Evolutionary conservation across 2,797 vertebrate genomes (phyloP), one percentile per base, ranked within the genome.

Genomic region (Xenops minutus): DNA sequence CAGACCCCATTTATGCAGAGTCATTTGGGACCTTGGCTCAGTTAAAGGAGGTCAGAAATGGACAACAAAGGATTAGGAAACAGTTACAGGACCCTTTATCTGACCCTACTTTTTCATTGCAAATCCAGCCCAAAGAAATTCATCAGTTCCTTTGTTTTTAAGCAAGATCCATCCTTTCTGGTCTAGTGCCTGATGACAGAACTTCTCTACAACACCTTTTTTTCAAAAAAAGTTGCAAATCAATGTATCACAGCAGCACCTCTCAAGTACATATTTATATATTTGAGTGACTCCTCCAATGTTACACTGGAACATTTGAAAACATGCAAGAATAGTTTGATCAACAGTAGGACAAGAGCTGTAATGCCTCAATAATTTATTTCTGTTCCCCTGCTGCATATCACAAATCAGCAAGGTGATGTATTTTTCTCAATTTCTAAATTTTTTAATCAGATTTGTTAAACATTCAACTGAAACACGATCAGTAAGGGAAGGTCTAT

Each of bases 381-480:
- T 91, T 91, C 91, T 84, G 74, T 81, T 88, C 86, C 81, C 89
- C 93, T 62, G 61, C 16, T 75, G 85, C 64, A 79, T 75, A 62
- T 79, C 74, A 92, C 73, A 95, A 96, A 96, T 64, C 93, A 96
- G 85, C 48, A 82, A 75, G 77, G 64, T 54, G 26, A 71, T 77
- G 85, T 46, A 48, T 73, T 86, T 91, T 90, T 56, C 86, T 81
- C 72, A 16, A 89, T 82, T 92, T 95, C 2, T 26, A 61, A 96
- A 97, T 95, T 97, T 93, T 88, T 88, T 89, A 68, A 63, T 85
- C 85, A 30, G 32, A 96, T 96, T 96, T 89, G 52, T 69, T 88
- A 93, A 93, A 88, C 1, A 2, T 74, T 92, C 85, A 94, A 81
- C 66, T 7, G 7, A 89, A 85, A 39, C 18, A 4, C 0, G 14